Evolutionary conservation across 2,888 invertebrate species (phyloP), one percentile per base, ranked within the genome.

Genomic region (Brachyptera putata): DNA sequence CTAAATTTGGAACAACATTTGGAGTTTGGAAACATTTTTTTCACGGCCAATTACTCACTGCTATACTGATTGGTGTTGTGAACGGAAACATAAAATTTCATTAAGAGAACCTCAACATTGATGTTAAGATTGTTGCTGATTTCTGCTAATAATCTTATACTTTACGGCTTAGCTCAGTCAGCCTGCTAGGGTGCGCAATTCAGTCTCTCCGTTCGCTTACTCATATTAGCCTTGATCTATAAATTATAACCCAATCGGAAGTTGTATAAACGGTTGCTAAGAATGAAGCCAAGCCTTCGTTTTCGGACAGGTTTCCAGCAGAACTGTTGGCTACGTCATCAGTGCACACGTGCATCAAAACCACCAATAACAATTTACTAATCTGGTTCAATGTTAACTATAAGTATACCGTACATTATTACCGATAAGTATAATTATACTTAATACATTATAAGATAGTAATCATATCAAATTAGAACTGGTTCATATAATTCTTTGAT

Each of bases 151-250:
- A n/a, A n/a, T n/a, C n/a, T n/a, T n/a, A n/a, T n/a, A n/a, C n/a
- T n/a, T n/a, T n/a, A n/a, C n/a, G n/a, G n/a, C n/a, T n/a, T n/a
- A n/a, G n/a, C n/a, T n/a, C n/a, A n/a, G n/a, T n/a, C n/a, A n/a
- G n/a, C n/a, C n/a, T n/a, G n/a, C n/a, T n/a, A n/a, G n/a, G n/a
- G n/a, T n/a, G n/a, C n/a, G n/a, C n/a, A n/a, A n/a, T n/a, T n/a
- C n/a, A n/a, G n/a, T n/a, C n/a, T n/a, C n/a, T n/a, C 30, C 30
- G 30, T 30, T 46, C 24, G 41, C 18, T 24, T 57, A 16, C 14
- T 36, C 43, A 34, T 22, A 57, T 57, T 57, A 57, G 43, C 57
- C 57, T 57, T 57, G 57, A 57, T 57, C 57, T 48, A 57, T 36
- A 57, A 57, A 57, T 48, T 43, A 5, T 21, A 22, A 48, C 18